Conservation (phyloP, 2,113 vertebrate species). For the Rhagologus leucostigma region DNA sequence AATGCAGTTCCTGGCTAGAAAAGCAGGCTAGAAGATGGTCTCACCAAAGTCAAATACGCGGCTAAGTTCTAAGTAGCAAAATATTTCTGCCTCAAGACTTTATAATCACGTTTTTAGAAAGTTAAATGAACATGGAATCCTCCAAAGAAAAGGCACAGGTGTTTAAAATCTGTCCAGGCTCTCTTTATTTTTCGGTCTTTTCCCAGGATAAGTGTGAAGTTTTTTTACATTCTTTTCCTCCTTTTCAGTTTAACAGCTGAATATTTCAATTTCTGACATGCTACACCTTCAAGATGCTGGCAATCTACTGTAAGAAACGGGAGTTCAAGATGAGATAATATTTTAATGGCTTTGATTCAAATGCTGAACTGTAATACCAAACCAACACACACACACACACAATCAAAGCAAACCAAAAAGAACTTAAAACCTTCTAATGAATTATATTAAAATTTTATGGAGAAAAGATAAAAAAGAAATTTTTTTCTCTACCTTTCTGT, state of each 20-base stretch:
- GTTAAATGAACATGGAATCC: background rate
- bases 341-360: background rate
- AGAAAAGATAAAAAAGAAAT: background rate
- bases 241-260: background rate
- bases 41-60: background rate
- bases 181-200: background rate
- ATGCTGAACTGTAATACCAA: background rate
- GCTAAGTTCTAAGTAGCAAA: background rate
- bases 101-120: background rate
- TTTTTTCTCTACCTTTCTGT: background rate
- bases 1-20: background rate
- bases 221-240: background rate
- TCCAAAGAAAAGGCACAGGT: background rate
- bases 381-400: fast-evolving
- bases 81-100: background rate
- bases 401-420: background rate
- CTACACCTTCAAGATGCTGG: background rate
- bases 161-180: background rate
- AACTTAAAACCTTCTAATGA: background rate
- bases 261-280: background rate
- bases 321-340: background rate
- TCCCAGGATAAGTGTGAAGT: background rate
- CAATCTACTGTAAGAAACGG: background rate
- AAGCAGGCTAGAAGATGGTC: background rate
- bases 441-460: background rate